Evolutionary conservation across 2,888 invertebrate genomes (phyloP).

Genomic region (Drosophila kambysellisi): DNA sequence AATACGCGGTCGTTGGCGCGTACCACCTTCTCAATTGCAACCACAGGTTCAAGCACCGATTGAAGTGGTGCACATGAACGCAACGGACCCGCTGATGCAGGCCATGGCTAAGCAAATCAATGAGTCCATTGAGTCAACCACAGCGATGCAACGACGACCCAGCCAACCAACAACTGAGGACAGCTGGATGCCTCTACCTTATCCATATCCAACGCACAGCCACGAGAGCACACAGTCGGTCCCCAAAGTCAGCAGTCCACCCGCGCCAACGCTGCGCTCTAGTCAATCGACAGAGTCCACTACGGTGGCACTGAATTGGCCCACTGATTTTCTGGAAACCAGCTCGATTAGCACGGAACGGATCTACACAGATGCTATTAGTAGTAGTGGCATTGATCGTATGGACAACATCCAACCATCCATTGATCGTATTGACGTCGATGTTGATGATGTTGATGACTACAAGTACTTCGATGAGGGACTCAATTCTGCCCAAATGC

Average conservation of each 20-base stretch:
- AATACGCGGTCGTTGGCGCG: slow-evolving; percentile 51
- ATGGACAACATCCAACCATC: slow-evolving; percentile 29
- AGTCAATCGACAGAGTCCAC: slow-evolving; percentile 46
- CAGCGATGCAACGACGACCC: slow-evolving; percentile 9
- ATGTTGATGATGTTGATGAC: slow-evolving; percentile 70
- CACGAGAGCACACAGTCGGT: slow-evolving; percentile 59
- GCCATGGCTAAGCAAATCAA: slow-evolving; percentile 72
- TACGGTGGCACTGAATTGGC: slow-evolving; percentile 69
- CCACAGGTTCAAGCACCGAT: slow-evolving; percentile 22
- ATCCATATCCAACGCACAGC: slow-evolving; percentile 59
- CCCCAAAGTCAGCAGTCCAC: slow-evolving; percentile 13
- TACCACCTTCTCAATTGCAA: slow-evolving; percentile 17
- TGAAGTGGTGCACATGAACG: slow-evolving; percentile 55
- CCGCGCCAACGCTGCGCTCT: slow-evolving; percentile 29
- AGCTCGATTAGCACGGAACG: slow-evolving; percentile 51
- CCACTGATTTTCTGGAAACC: slow-evolving; percentile 72
- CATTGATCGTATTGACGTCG: slow-evolving; percentile 61
- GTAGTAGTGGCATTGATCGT: slow-evolving; percentile 43
- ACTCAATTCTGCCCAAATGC: slow-evolving; percentile 67
- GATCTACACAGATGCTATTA: slow-evolving; percentile 14
- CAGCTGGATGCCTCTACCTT: slow-evolving; percentile 71
- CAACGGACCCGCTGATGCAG: slow-evolving; percentile 54
- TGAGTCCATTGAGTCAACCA: slow-evolving; percentile 67
- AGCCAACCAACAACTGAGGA: slow-evolving; percentile 50
- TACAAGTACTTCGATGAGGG: slow-evolving; percentile 62